phyloP scores from a whole-genome alignment of 1,140 invertebrate species.

The Stegodyphus dumicola region DNA sequence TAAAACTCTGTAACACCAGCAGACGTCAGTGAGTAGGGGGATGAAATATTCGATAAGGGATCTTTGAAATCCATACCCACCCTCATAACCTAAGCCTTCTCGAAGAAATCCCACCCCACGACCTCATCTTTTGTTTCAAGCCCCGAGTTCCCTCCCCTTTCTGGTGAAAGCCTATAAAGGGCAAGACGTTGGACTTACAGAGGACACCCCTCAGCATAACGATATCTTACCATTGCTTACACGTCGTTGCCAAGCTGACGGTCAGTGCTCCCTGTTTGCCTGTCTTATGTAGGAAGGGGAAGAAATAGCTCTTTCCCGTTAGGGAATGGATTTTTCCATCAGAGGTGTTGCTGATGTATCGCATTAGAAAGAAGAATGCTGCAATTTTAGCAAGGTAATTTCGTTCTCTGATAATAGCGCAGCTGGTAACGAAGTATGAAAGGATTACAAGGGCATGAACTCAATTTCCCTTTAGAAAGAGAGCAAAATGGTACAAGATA shows the following conservation, averaged over 20 bases:
- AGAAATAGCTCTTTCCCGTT: background rate
- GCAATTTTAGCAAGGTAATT: background rate
- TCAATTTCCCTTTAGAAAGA: too few relatives aligned
- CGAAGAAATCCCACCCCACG: conserved; percentile 7
- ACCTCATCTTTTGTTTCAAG: conserved; percentile 44
- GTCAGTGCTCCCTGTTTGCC: background rate
- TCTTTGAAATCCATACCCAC: background rate
- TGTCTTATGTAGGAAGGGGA: background rate
- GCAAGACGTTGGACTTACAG: conserved; percentile 20
- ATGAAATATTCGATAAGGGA: too few relatives aligned
- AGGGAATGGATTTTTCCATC: conserved; percentile 53
- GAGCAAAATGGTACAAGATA: too few relatives aligned
- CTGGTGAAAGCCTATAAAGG: conserved; percentile 22
- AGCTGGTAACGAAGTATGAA: too few relatives aligned
- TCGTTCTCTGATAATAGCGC: conserved; percentile 5
- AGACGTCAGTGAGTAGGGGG: too few relatives aligned
- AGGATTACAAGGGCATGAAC: too few relatives aligned
- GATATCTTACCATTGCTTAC: conserved; percentile 28
- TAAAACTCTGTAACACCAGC: too few relatives aligned
- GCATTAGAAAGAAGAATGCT: conserved; percentile 2
- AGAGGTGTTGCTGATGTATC: conserved; percentile 35
- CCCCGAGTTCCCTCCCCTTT: conserved; percentile 2
- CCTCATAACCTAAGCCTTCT: conserved; percentile 26
- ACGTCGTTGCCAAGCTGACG: conserved; percentile 38
- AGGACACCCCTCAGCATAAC: conserved; percentile 19